Base-by-base conservation (phyloP, 2,113 vertebrate genomes). In the Chaenogobius annularis region DNA sequence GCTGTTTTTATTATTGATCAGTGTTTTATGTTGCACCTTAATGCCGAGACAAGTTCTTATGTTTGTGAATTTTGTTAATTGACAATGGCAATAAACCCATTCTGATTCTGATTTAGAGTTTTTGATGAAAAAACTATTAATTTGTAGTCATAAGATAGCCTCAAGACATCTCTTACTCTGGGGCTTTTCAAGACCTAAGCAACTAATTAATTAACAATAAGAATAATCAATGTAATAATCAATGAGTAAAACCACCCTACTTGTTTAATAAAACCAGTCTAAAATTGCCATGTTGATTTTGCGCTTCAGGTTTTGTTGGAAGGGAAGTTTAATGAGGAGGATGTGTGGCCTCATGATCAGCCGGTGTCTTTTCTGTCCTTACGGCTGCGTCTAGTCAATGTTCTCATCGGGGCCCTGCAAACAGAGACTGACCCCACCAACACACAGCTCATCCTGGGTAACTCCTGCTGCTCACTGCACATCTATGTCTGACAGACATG, bases 381-480 rank as follows among this genome's bases (percentile, higher is more conserved):
- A 92, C 96, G 96, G 81, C 85, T 98, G 54, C 94, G 96, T 58
- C 95, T 98, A 63, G 96, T 98, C 85, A 98, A 98, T 84, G 94
- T 98, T 81, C 91, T 98, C 52, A 98, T 98, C 81, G 96, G 97
- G 92, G 96, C 97, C 61, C 92, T 98, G 85, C 97, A 98, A 84
- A 98, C 96, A 0, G 97, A 98, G 93, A 98, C 96, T 0, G 97
- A 98, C 86, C 94, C 96, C 69, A 95, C 96, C 88, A 98, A 98
- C 92, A 98, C 96, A 23, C 97, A 98, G 71, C 96, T 98, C 93
- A 98, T 98, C 83, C 70, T 98, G 90, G 97, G 97, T 98, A 88
- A 92, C 59, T 48, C 64, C 14, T 23, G 10, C 12, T 67, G 3
- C 20, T 63, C 19, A 44, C 11, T 14, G 70, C 52, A 3, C 12